Evolutionary conservation across 2,888 invertebrate genomes (phyloP), one percentile per base, ranked within the genome.

Genomic region (Oligia fasciuncula): DNA sequence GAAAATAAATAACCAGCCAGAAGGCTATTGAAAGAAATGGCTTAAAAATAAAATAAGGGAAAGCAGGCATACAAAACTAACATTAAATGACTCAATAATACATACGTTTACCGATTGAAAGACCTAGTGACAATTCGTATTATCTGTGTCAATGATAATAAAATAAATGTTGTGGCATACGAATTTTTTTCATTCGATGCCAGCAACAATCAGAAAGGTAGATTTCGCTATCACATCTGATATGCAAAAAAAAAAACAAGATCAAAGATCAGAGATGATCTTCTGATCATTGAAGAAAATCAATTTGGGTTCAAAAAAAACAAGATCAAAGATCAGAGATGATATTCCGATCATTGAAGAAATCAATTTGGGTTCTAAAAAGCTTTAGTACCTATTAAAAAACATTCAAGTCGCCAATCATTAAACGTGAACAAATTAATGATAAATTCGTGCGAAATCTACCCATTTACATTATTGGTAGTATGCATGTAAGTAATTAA

Each of bases 81-180:
- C 29, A 35, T 63, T 68, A 73, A 68, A 75, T 76, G 74, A 75
- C 71, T 72, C 40, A 75, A 54, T 63, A 60, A 83, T 85, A 86
- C 70, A 74, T 79, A 86, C 84, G 76, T 76, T 51, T 73, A 80
- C 69, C 85, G 73, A 75, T 35, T 72, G 87, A 73, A 84, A 85
- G 87, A 83, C 84, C 87, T 86, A 83, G 29, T 74, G 76, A 85
- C 77, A 77, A 86, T 76, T 73, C 19, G 73, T 79, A 79, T 29
- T 70, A 62, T 67, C 6, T 54, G 67, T 78, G 77, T 69, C 65
- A 84, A 76, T 67, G 43, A 35, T 62, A 71, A 40, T 14, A 71
- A 84, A 35, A 74, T 9, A 79, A 66, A 54, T 14, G 19, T 14
- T 63, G 14, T 49, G 62, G 8, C 72, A 40, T 19, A 57, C 17